phyloP scores from a whole-genome alignment of 2,113 vertebrate species.

The Centropristis striata region DNA sequence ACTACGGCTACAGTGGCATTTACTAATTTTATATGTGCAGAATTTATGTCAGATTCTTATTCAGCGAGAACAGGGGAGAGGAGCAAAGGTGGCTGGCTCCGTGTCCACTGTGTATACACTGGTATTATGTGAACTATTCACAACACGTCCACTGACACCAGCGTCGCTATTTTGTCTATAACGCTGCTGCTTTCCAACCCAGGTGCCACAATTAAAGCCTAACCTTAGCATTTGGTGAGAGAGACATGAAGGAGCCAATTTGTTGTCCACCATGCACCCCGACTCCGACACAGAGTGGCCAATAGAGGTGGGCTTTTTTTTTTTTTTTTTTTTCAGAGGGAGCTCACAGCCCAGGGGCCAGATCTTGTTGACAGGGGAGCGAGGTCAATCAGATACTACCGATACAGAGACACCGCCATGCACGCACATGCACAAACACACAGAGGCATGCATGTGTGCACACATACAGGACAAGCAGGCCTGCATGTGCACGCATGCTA shows the following conservation, averaged over 20 bases:
- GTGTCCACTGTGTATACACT: constrained; percentile 89
- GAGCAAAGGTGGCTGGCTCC: constrained; percentile 86
- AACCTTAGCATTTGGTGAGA: constrained; percentile 85
- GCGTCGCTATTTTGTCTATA: constrained; percentile 85
- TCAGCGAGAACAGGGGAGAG: constrained; percentile 84
- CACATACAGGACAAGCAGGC: background rate
- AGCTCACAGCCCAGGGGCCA: constrained; percentile 42
- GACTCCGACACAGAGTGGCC: constrained; percentile 66
- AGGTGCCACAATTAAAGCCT: constrained; percentile 87
- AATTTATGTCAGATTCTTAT: constrained; percentile 90
- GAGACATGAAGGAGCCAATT: constrained; percentile 82
- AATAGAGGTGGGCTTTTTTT: constrained; percentile 45
- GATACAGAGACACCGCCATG: constrained; percentile 46
- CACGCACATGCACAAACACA: constrained; percentile 26
- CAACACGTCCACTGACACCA: constrained; percentile 86
- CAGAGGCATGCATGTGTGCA: background rate
- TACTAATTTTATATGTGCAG: constrained; percentile 92
- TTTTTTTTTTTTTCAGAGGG: background rate
- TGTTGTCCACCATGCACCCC: constrained; percentile 74
- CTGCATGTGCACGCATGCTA: background rate
- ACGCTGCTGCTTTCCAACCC: constrained; percentile 70
- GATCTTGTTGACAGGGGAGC: constrained; percentile 74
- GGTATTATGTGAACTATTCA: constrained; percentile 90
- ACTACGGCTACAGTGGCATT: constrained; percentile 91
- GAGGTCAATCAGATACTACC: constrained; percentile 64